Conservation (phyloP, 2,113 vertebrate species). For the Notechis scutatus region DNA sequence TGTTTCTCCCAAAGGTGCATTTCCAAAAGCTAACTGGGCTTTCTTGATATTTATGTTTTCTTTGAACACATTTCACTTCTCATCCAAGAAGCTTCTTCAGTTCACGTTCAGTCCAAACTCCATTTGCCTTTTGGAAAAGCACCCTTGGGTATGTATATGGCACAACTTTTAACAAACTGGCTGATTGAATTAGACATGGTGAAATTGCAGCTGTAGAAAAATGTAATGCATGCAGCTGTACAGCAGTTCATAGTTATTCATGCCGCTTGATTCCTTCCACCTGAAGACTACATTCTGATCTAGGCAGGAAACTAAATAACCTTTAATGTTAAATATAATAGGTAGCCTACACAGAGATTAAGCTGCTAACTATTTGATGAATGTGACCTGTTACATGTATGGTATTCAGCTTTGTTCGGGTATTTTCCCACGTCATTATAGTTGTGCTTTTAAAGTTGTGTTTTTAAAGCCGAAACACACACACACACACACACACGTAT, state of each 20-base stretch:
- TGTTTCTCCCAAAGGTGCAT: neutral
- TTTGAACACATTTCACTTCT: neutral
- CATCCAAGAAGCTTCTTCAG: neutral
- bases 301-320: slow-evolving; percentile 36
- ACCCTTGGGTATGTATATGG: neutral
- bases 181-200: slow-evolving; percentile 19
- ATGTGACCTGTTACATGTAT: neutral
- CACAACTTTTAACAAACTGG: slow-evolving; percentile 27
- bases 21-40: neutral
- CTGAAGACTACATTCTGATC: slow-evolving; percentile 38
- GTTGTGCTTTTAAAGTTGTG: no score
- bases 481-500: neutral
- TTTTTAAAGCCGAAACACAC: no score
- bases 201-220: slow-evolving; percentile 26
- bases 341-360: slow-evolving; percentile 46
- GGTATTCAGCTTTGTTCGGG: no score
- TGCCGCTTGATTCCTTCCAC: slow-evolving; percentile 27
- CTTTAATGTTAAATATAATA: slow-evolving; percentile 55
- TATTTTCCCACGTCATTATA: no score
- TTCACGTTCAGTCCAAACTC: neutral
- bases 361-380: slow-evolving; percentile 44
- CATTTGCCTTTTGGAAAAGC: neutral
- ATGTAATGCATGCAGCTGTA: neutral
- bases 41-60: neutral
- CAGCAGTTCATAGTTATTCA: neutral